Evolutionary conservation across 2,797 vertebrate species (phyloP).

Genomic region (Acomys russatus): DNA sequence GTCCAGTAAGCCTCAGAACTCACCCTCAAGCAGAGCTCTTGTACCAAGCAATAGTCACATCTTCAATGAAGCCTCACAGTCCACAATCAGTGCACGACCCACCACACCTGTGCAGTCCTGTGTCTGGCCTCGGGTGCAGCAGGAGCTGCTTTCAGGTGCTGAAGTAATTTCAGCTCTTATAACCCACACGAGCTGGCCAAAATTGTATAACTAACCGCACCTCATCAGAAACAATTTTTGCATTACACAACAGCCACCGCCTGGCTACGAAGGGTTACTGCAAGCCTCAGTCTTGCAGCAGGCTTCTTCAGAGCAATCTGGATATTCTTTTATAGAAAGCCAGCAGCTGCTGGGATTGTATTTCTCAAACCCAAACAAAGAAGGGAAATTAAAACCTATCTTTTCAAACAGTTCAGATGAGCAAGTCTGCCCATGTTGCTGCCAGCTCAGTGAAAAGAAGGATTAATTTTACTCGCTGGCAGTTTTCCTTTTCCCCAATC

Average conservation of each 20-base stretch:
- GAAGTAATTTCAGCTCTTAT: constrained; percentile 83
- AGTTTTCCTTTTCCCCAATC: constrained; percentile 53
- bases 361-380: constrained; percentile 72
- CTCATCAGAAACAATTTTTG: constrained; percentile 73
- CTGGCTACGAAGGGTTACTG: constrained; percentile 78
- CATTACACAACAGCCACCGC: constrained; percentile 84
- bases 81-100: background rate
- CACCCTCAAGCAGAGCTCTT: constrained; percentile 19
- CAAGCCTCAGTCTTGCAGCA: constrained; percentile 35
- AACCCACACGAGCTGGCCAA: constrained; percentile 69
- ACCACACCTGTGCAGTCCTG: background rate
- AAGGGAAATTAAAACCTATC: constrained; percentile 68
- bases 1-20: background rate
- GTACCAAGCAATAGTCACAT: constrained; percentile 74
- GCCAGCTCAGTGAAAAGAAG: constrained; percentile 31
- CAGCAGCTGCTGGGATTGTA: constrained; percentile 64
- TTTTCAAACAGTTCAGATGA: constrained; percentile 51
- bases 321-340: constrained; percentile 45
- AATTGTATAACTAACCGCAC: constrained; percentile 87
- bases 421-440: constrained; percentile 48
- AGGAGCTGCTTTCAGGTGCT: constrained; percentile 58
- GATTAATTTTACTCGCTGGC: constrained; percentile 49
- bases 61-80: constrained; percentile 45
- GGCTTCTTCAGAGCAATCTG: background rate
- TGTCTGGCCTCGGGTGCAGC: background rate